Percentiles rank a stretch among this genome's conserved stretches.
Evolutionary conservation across 2,797 vertebrate genomes (phyloP).

Genomic region (Callimico goeldii): DNA sequence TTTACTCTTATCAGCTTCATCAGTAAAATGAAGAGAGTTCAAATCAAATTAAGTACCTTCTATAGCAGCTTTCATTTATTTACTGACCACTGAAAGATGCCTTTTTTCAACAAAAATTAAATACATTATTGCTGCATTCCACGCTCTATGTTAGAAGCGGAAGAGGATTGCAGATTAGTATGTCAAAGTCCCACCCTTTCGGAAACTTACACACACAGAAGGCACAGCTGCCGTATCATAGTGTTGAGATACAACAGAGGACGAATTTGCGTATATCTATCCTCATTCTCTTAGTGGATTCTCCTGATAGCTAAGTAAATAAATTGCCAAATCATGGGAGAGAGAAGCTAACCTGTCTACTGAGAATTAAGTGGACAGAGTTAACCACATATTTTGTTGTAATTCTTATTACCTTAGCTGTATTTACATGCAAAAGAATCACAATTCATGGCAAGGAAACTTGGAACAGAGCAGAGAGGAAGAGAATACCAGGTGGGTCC

Average conservation of each 20-base stretch:
- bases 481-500: not conserved
- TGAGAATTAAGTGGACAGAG: not conserved
- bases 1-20: not conserved
- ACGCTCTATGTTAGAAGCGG: not conserved
- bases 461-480: not conserved
- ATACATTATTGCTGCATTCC: not conserved
- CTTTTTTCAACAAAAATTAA: not conserved
- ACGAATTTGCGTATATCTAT: not conserved
- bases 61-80: not conserved
- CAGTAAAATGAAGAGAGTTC: not conserved
- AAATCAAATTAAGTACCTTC: not conserved
- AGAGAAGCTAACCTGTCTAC: constrained; percentile 1
- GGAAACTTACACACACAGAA: not conserved
- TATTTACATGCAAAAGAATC: not conserved
- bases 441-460: not conserved
- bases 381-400: not conserved
- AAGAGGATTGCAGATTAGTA: not conserved
- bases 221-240: not conserved
- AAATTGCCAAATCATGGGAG: not conserved
- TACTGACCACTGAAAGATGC: not conserved
- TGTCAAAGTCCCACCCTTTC: not conserved
- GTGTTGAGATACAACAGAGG: not conserved
- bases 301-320: not conserved
- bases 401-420: not conserved
- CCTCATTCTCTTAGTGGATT: not conserved